Base-by-base conservation (phyloP, 2,113 vertebrate species). In the Pygoscelis adeliae region DNA sequence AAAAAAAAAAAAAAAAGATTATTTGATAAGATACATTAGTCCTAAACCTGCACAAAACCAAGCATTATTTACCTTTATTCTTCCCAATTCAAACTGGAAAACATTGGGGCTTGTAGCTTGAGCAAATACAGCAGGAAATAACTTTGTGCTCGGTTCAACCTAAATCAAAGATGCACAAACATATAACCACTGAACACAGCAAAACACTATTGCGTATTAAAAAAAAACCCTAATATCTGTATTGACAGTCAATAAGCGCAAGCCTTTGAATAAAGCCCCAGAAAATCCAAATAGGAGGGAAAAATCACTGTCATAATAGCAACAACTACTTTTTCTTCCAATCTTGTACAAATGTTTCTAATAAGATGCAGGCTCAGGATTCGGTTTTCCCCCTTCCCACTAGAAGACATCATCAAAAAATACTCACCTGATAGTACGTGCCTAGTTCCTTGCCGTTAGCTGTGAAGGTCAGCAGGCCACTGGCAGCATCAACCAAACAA, bases 61-160 rank as follows among this genome's bases (percentile, higher is more conserved):
- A 94, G 12, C 11, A 40, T 58, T 67, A 80, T 85, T 98, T 94
- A 99, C 99, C 99, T 99, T 99, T 89, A 99, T 99, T 93, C 99
- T 98, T 79, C 99, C 99, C 84, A 99, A 92, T 91, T 99, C 99
- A 96, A 99, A 99, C 97, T 99, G 99, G 96, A 99, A 99, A 95
- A 99, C 98, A 62, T 98, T 99, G 17, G 99, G 99, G 73, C 99
- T 99, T 42, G 99, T 99, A 73, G 99, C 99, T 96, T 99, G 99
- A 58, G 99, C 99, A 97, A 99, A 99, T 73, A 99, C 99, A 49
- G 99, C 99, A 78, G 99, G 99, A 93, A 99, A 99, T 87, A 99
- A 98, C 87, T 99, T 99, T 6, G 99, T 99, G 65, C 99, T 99
- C 11, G 99, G 99, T 94, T 99, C 99, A 97, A 99, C 99, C 99